Base-by-base conservation (phyloP, 2,888 invertebrate species). In the Sinohyriopsis cumingii region DNA sequence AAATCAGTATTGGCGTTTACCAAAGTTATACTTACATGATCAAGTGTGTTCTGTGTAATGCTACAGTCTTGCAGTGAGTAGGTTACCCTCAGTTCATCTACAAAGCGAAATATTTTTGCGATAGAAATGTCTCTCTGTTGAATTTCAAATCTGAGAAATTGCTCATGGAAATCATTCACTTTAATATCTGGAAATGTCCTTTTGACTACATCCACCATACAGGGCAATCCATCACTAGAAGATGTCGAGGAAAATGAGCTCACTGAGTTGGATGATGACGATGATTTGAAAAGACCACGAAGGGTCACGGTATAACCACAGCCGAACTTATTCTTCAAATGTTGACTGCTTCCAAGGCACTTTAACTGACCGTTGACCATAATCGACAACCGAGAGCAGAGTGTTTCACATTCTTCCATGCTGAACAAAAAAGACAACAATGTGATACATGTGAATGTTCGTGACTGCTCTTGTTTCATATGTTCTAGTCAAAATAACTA, bases 361-460 rank as follows among this genome's bases (percentile, higher is more conserved):
- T 93, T 92, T 79, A 95, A 91, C 80, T 92, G 91, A 0, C 96
- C 96, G 73, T 91, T 91, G 0, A 93, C 93, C 95, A 96, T 93
- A 72, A 96, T 95, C 5, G 93, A 95, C 80, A 96, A 91, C 66
- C 95, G 93, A 62, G 93, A 92, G 88, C 96, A 96, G 54, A 96
- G 92, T 55, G 93, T 93, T 87, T 96, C 95, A 91, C 95, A 95
- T 91, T 96, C 96, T 89, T 95, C 95, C 95, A 96, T 95, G 85
- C 95, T 95, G 90, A n/a, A 84, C 85, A 65, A 69, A 65, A 28
- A 19, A 33, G 53, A 61, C 22, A 53, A 65, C n/a, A 33, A n/a
- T 3, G 12, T 15, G 45, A 45, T 45, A 15, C 9, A 45, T 45
- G 45, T 45, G 12, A 56, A 53, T 20, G 15, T 53, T 24, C 12